phyloP scores from a whole-genome alignment of 1,140 invertebrate genomes.

The Drosophila paulistorum region DNA sequence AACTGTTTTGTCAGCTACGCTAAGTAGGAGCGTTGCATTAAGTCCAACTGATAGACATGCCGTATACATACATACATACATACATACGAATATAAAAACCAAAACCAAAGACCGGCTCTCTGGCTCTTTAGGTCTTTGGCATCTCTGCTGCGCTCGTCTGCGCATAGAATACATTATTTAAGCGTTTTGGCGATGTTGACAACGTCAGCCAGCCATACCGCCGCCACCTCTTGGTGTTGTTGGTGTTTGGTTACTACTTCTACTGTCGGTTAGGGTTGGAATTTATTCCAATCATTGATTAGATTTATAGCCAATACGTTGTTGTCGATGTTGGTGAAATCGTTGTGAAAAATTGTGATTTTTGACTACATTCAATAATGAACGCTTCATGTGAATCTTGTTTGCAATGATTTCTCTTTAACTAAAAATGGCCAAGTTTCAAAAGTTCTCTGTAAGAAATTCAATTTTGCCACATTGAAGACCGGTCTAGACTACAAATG shows the following conservation, averaged over 20 bases:
- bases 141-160: constrained; percentile 37
- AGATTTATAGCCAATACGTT: constrained; percentile 51
- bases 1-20: constrained; percentile 76
- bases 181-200: constrained; percentile 55
- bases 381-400: background rate
- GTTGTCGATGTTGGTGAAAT: background rate
- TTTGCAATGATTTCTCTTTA: too few species aligned
- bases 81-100: constrained; percentile 8
- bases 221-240: constrained; percentile 43
- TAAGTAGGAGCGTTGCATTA: constrained; percentile 72
- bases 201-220: constrained; percentile 34
- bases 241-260: constrained; percentile 31
- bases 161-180: constrained; percentile 72
- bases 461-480: too few species aligned
- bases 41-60: constrained; percentile 46
- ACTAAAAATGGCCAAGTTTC: too few species aligned
- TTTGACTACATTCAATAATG: background rate
- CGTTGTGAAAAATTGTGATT: constrained; percentile 3
- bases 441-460: too few species aligned
- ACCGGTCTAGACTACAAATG: too few species aligned
- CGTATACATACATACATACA: background rate
- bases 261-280: constrained; percentile 60
- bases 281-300: constrained; percentile 56
- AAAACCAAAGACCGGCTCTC: constrained; percentile 43
- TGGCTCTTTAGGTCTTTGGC: background rate